Base-by-base conservation (phyloP, 2,888 invertebrate genomes). In the Eristalis intricaria region DNA sequence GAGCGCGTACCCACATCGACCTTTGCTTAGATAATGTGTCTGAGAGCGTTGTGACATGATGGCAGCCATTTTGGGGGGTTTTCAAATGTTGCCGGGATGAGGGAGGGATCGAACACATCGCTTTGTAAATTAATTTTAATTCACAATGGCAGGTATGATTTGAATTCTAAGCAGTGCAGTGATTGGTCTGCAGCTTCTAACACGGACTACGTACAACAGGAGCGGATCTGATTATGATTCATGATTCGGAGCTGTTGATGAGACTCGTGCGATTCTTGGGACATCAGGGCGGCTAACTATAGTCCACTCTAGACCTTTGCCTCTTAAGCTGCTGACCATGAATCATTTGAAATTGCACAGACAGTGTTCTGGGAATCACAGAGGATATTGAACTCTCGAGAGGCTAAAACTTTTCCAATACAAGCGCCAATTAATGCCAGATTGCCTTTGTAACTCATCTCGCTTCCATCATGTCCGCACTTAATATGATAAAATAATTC, bases 401-500 rank as follows among this genome's bases (percentile, higher is more conserved):
- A n/a, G 2, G 0, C 2, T 15, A n/a, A 43, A 50, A 50, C 50
- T 4, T 50, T 38, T 4, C 38, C 38, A 11, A 11, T 1, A 8
- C 2, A 50, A 19, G 8, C 19, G 13, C 8, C 60, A 26, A 26
- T 26, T 26, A 60, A 1, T 60, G 13, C 15, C 26, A 2, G 60
- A 23, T 7, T 26, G 60, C 26, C 26, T 15, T 23, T 75, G 60
- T 70, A 65, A 75, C 40, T 75, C 65, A 75, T 68, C 29, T 56
- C 64, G 38, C 10, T 23, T 5, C 69, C 69, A 74, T 74, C 32
- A 19, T 65, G 43, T 23, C 64, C 60, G 38, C 63, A 63, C 60
- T 63, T 73, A 73, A 63, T 63, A 13, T 66, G 70, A 76, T 70
- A 65, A 82, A 63, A 76, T 82, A 82, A 82, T 76, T 82, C 35